A percentile compares a stretch with the other conserved stretches of the same genome.
These are phyloP conservation scores for Oligia strigilis DNA, from an alignment of 2,888 invertebrate species.

Conservation along the genomic window DNA sequence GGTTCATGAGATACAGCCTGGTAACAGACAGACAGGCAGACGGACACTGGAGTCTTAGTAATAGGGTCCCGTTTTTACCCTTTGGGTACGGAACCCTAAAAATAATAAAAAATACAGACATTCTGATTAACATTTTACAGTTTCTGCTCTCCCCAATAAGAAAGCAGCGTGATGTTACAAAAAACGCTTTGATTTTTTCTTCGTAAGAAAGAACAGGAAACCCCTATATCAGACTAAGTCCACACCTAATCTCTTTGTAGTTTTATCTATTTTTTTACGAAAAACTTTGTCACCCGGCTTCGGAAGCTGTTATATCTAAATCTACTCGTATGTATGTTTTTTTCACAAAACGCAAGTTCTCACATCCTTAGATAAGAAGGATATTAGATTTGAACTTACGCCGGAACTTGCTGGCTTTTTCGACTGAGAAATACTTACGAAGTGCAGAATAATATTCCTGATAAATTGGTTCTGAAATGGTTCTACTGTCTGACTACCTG, in stretches of 20 bases:
- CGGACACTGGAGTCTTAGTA: no score
- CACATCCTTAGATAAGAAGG: constrained; percentile 39
- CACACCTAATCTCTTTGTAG: constrained; percentile 44
- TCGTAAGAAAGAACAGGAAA: not conserved
- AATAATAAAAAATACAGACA: not conserved
- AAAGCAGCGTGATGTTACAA: not conserved
- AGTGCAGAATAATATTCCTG: not conserved
- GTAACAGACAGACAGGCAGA: no score
- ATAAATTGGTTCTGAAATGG: not conserved
- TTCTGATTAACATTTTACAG: not conserved
- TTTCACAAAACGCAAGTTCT: constrained; percentile 49
- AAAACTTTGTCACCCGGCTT: constrained; percentile 51
- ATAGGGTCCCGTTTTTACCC: no score
- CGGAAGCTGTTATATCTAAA: constrained; percentile 39
- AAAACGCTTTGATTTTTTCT: not conserved
- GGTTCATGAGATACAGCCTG: no score
- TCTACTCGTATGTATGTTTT: constrained; percentile 49
- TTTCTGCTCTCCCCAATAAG: not conserved
- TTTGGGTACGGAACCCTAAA: no score
- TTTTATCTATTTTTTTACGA: constrained; percentile 54
- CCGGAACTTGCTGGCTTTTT: constrained; percentile 1
- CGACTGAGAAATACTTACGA: not conserved
- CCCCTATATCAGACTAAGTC: constrained; percentile 20
- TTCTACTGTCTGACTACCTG: not conserved
- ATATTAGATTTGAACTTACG: constrained; percentile 45